Conservation (phyloP, 2,113 vertebrate species). For the Polypterus senegalus region DNA sequence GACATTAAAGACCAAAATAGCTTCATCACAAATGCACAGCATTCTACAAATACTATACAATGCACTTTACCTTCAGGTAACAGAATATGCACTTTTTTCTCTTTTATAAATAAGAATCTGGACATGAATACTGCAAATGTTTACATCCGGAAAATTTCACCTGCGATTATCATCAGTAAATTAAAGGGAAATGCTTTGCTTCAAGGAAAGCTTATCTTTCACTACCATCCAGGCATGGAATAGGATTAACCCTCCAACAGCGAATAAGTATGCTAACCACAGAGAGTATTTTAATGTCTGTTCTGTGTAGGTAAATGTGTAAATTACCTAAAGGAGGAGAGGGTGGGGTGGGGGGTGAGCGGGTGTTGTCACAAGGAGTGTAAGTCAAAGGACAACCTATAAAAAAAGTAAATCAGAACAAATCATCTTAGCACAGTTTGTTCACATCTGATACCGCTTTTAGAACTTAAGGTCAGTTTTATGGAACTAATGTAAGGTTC, state of each 20-base stretch:
- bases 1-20: constrained; percentile 43
- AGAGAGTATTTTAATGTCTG: neutral
- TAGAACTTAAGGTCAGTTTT: constrained; percentile 75
- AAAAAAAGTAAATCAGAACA: constrained; percentile 65
- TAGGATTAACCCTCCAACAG: constrained; percentile 3
- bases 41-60: constrained; percentile 16
- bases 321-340: neutral
- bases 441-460: constrained; percentile 72
- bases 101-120: constrained; percentile 6
- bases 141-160: constrained; percentile 1
- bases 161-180: constrained; percentile 7
- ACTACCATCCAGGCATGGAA: constrained; percentile 8
- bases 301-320: constrained; percentile 6
- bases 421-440: constrained; percentile 65
- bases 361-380: neutral
- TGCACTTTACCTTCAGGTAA: constrained; percentile 8
- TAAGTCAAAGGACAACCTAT: constrained; percentile 9
- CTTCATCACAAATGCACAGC: constrained; percentile 34
- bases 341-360: neutral
- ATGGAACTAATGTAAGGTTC: constrained; percentile 67
- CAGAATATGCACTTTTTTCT: neutral
- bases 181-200: constrained; percentile 3
- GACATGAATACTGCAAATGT: neutral
- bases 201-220: constrained; percentile 5
- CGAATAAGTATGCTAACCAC: constrained; percentile 8